Evolutionary conservation across 2,113 vertebrate species (phyloP), one percentile per base, ranked within the genome.

Genomic region (Aegypius monachus): DNA sequence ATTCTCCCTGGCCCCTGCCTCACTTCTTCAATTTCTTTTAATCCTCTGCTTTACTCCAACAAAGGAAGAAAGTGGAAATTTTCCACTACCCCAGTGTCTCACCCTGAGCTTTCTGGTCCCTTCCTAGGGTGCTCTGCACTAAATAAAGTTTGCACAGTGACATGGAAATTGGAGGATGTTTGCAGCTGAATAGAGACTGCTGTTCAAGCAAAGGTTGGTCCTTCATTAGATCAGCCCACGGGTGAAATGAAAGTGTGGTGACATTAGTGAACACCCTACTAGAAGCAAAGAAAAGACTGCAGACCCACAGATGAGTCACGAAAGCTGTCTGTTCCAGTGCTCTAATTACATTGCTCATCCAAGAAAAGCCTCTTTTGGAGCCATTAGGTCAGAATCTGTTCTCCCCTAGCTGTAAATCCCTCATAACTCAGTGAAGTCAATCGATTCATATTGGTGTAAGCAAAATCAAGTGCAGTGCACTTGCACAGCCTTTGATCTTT

Each of bases 341-440:
- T 97, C 94, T 97, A 96, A 96, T 97, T 95, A 97, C 90, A 95
- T 96, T 93, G 95, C 85, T 97, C 89, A 95, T 93, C 91, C 73
- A 95, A 87, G 81, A 96, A 96, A 94, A 96, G 94, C 88, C 91
- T 95, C 91, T 85, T 78, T 91, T 75, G 81, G 91, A 97, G 94
- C 73, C 95, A 95, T 93, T 89, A 95, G 93, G 97, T 97, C 93
- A 95, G 89, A 94, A 93, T 87, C 73, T 85, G 66, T 89, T 97
- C 94, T 96, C 86, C 86, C 94, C 42, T 62, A 91, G 93, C 89
- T 82, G 86, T 96, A 95, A 97, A 96, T 95, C 95, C 91, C 86
- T 94, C 95, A 89, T 96, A 95, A 95, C 91, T 85, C 53, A 8
- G 95, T 82, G 84, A 95, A 95, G 95, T 95, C 94, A 96, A 95